Evolutionary conservation across 2,797 vertebrate species (phyloP), one percentile per base, ranked within the genome.

Genomic region (Chaunax sp.): DNA sequence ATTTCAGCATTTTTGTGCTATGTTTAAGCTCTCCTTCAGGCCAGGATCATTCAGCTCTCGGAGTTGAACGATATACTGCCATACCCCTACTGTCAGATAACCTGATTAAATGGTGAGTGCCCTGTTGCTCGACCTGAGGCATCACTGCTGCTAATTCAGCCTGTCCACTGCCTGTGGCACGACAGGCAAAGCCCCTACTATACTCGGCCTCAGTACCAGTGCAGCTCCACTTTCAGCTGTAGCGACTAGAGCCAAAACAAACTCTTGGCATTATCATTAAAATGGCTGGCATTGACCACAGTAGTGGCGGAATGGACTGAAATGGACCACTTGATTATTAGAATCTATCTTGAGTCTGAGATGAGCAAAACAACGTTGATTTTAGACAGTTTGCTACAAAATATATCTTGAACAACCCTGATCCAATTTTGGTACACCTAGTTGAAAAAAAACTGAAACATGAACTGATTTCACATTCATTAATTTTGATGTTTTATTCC

Each of bases 51-150:
- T 77, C 45, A 51, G 20, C 63, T 63, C 62, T 5, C 54, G 69
- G 47, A 74, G 71, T 51, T 69, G 22, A 78, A 75, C 71, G 77
- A 71, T 68, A 50, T 19, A 57, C 69, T 38, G 66, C 60, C 66
- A 60, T 59, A 67, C 47, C 63, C 46, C 51, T 20, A n/a, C 73
- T 68, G 79, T 52, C 60, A 84, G 73, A 86, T 87, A 87, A 89
- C 83, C 83, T 75, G 86, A 87, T 92, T 91, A 86, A 78, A 68
- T 71, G 62, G 55, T 46, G 41, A 83, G 75, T 38, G 79, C 71
- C 78, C 77, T 76, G 81, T 71, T 79, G 81, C 76, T 84, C 77
- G 69, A 68, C 80, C 78, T 66, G 55, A 43, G 80, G 77, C 78
- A 77, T 78, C 64, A 77, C 56, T 12, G 45, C 69, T 67, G 73